A percentile compares a stretch with the other conserved stretches of the same genome.
These are phyloP conservation scores for Linnaemya tessellans DNA, from an alignment of 2,888 invertebrate genomes.

Conservation along the genomic window DNA sequence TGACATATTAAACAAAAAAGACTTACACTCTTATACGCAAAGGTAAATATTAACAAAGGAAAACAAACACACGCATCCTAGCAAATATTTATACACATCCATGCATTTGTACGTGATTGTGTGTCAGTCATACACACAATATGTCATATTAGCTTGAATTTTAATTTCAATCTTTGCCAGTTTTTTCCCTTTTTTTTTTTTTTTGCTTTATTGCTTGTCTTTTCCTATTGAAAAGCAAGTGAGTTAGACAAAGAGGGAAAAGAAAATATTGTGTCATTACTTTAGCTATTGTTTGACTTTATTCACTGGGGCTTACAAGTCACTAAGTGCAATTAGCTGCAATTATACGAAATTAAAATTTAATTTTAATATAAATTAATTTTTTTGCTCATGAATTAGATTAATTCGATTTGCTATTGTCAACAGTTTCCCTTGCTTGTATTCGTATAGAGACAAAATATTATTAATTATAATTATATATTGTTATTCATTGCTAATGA, in stretches of 20 bases:
- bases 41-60: slow-evolving; percentile 48
- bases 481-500: too few relatives aligned
- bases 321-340: not conserved
- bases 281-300: not conserved
- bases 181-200: not conserved
- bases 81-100: not conserved
- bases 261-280: not conserved
- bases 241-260: not conserved
- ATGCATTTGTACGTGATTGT: not conserved
- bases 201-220: too few relatives aligned
- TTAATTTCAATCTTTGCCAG: slow-evolving; percentile 28
- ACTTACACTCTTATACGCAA: slow-evolving; percentile 4
- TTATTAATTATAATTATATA: not conserved
- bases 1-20: slow-evolving; percentile 37
- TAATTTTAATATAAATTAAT: not conserved
- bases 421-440: not conserved
- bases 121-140: not conserved
- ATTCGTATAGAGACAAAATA: not conserved
- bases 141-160: slow-evolving; percentile 19
- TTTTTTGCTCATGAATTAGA: not conserved
- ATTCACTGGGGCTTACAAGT: slow-evolving; percentile 4
- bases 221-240: not conserved
- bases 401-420: not conserved
- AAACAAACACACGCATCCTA: not conserved
- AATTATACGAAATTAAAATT: not conserved